Conservation (phyloP, 2,888 invertebrate genomes). For the Tethea ocularis region DNA sequence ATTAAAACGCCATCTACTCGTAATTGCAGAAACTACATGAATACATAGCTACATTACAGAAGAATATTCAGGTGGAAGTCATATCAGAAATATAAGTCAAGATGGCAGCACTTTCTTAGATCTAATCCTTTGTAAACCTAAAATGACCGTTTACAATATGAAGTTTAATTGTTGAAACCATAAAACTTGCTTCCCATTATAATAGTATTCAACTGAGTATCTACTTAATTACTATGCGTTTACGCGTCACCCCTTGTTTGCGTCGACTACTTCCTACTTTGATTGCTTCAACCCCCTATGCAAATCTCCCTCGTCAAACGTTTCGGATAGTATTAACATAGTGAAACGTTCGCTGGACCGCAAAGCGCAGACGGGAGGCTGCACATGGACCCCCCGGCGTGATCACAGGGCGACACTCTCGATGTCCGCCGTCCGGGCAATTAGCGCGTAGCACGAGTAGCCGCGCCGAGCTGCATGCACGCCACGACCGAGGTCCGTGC, state of each 20-base stretch:
- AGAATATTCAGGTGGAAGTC: not conserved
- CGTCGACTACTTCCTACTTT: not conserved
- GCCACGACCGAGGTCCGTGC: no score
- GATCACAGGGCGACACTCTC: conserved; percentile 9
- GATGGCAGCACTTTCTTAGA: not conserved
- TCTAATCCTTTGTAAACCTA: not conserved
- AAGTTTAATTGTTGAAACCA: no score
- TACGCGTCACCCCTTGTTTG: not conserved
- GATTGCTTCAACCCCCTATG: conserved; percentile 1
- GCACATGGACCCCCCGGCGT: not conserved
- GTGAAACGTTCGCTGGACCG: conserved; percentile 38
- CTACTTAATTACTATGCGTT: not conserved
- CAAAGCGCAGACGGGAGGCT: conserved; percentile 40
- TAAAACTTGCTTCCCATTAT: not conserved
- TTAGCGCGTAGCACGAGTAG: not conserved
- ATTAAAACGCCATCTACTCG: not conserved
- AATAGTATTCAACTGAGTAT: not conserved
- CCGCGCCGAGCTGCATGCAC: not conserved
- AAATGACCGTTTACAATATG: not conserved
- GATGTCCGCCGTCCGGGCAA: conserved; percentile 3
- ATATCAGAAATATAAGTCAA: not conserved
- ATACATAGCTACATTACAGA: not conserved
- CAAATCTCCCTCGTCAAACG: conserved; percentile 6
- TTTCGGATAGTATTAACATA: not conserved
- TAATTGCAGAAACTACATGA: not conserved